Percentiles rank a stretch among this genome's conserved stretches.
Conservation (phyloP, 2,888 invertebrate species). For the Aricia artaxerxes region DNA sequence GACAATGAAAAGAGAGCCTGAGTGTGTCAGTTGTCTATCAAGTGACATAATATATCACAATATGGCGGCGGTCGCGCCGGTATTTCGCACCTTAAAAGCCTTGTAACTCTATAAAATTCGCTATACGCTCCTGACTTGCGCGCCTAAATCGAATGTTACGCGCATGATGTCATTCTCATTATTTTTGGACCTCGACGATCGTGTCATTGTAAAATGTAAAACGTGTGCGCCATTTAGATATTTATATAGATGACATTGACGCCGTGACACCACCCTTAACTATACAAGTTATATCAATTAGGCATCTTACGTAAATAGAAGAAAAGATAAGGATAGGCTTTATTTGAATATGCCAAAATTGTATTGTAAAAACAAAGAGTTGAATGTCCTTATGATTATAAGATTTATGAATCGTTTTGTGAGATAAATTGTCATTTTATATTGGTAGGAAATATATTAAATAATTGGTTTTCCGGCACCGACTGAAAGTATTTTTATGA, state of each 20-base stretch:
- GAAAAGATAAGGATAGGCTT: background rate
- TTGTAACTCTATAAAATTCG: conserved; percentile 29
- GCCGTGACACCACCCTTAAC: background rate
- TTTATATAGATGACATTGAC: conserved; percentile 24
- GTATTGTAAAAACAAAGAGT: background rate
- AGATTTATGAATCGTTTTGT: background rate
- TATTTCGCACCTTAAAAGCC: background rate
- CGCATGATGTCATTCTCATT: conserved; percentile 68
- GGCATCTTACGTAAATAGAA: background rate
- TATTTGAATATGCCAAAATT: background rate
- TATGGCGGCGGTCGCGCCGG: background rate
- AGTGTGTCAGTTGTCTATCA: too few relatives aligned
- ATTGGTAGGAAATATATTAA: background rate
- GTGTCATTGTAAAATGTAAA: conserved; percentile 38
- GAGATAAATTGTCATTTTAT: background rate
- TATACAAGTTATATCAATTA: conserved; percentile 15
- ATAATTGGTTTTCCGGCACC: too few relatives aligned
- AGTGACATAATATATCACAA: too few relatives aligned
- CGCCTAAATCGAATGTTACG: conserved; percentile 43
- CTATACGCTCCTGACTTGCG: conserved; percentile 41
- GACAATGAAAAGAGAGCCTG: too few relatives aligned
- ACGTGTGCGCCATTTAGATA: conserved; percentile 24
- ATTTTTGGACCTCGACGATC: conserved; percentile 58
- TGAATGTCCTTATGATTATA: background rate
- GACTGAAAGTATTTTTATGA: too few relatives aligned